phyloP scores from a whole-genome alignment of 2,888 invertebrate genomes.

The Zonitis immaculata region DNA sequence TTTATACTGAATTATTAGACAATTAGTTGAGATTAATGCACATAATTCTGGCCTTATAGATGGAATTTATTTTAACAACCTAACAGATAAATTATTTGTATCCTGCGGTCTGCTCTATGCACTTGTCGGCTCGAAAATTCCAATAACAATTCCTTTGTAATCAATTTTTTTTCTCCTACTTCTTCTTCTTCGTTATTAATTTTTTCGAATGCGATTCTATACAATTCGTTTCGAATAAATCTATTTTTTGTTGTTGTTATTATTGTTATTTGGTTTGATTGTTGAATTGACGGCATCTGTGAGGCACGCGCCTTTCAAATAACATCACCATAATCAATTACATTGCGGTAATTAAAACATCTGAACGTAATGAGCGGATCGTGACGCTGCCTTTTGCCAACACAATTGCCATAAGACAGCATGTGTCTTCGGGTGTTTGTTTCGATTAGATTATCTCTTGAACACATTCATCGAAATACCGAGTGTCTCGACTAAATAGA shows the following conservation, averaged over 20 bases:
- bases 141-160: conserved; percentile 18
- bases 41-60: conserved; percentile 41
- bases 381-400: conserved; percentile 40
- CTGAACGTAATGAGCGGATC: conserved; percentile 42
- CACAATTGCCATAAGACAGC: conserved; percentile 28
- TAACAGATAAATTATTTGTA: conserved; percentile 29
- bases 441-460: not conserved
- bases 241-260: not conserved
- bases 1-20: conserved; percentile 43
- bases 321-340: conserved; percentile 38
- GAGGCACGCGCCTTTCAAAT: conserved; percentile 32
- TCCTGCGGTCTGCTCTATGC: conserved; percentile 16
- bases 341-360: conserved; percentile 43
- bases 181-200: no score
- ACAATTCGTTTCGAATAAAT: not conserved
- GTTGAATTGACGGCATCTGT: conserved; percentile 2
- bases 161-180: not conserved
- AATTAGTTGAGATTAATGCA: conserved; percentile 44
- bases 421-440: conserved; percentile 16
- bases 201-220: no score
- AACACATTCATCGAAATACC: not conserved
- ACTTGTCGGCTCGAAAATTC: conserved; percentile 1
- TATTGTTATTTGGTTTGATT: not conserved
- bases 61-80: conserved; percentile 33
- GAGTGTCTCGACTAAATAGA: not conserved